Evolutionary conservation across 2,888 invertebrate genomes (phyloP).

Genomic region (Bugulina stolonifera): DNA sequence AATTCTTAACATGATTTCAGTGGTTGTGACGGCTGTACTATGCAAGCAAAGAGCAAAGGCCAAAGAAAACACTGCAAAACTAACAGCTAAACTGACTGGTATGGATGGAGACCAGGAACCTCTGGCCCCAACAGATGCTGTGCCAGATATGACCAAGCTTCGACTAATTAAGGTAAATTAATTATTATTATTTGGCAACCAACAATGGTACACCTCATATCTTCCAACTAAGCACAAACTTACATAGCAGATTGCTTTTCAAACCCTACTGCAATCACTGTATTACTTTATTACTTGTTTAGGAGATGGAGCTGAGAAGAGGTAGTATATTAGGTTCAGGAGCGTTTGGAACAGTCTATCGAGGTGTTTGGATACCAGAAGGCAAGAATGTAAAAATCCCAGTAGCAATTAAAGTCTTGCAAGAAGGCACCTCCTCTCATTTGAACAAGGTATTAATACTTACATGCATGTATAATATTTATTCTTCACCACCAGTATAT

Average conservation of each 20-base stretch:
- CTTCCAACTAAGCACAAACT: too few relatives aligned
- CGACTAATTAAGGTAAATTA: conserved; percentile 69
- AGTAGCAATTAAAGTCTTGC: conserved; percentile 94
- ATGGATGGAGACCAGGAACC: conserved; percentile 64
- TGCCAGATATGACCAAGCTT: conserved; percentile 86
- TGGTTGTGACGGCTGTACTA: conserved; percentile 53
- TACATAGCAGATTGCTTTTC: too few relatives aligned
- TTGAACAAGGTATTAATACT: conserved; percentile 66
- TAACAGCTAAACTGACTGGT: conserved; percentile 78
- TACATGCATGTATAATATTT: too few relatives aligned
- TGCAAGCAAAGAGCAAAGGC: conserved; percentile 74
- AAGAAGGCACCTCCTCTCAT: conserved; percentile 67
- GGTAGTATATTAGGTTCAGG: conserved; percentile 88
- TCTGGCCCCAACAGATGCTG: conserved; percentile 79
- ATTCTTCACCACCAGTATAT: too few relatives aligned
- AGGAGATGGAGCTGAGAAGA: conserved; percentile 78
- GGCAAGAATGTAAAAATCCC: conserved; percentile 63
- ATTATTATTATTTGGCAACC: too few relatives aligned
- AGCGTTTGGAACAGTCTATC: conserved; percentile 89
- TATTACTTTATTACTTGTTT: background rate
- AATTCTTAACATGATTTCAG: background rate
- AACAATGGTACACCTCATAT: too few relatives aligned
- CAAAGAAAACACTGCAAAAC: conserved; percentile 82
- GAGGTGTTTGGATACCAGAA: conserved; percentile 51
- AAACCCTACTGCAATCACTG: too few relatives aligned